These are phyloP conservation scores for Brachypteracias leptosomus DNA, from an alignment of 2,113 vertebrate genomes.

Conservation along the genomic window DNA sequence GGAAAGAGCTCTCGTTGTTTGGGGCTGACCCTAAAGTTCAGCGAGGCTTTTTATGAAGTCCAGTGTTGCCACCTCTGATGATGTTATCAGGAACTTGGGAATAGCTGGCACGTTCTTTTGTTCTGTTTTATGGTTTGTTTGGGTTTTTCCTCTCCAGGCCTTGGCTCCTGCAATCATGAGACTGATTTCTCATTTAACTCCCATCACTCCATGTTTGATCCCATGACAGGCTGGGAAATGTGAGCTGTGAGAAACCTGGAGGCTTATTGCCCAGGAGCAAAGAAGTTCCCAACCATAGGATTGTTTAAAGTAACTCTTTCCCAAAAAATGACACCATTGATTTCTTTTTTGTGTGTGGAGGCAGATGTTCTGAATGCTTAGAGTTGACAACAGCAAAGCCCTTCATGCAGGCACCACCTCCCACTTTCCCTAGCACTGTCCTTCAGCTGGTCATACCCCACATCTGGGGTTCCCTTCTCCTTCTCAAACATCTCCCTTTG, in stretches of 20 bases:
- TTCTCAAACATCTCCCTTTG: neutral
- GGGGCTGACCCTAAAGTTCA: conserved; percentile 56
- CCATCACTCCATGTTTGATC: neutral
- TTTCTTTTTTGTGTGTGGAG: neutral
- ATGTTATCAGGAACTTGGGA: conserved; percentile 55
- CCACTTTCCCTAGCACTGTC: neutral
- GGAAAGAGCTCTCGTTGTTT: conserved; percentile 18
- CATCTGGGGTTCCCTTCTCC: neutral
- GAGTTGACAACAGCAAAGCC: neutral
- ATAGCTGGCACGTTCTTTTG: conserved; percentile 47
- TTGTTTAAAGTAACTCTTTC: neutral
- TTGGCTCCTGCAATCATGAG: neutral
- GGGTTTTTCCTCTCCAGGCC: neutral
- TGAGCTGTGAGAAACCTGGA: neutral
- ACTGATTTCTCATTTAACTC: conserved; percentile 17
- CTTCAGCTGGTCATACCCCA: neutral
- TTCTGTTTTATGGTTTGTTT: conserved; percentile 47
- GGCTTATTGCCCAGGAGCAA: neutral
- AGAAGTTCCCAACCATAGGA: neutral
- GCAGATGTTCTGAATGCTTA: neutral
- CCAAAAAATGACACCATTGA: neutral
- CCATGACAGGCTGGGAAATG: neutral
- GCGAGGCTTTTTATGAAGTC: conserved; percentile 18
- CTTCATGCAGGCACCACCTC: neutral
- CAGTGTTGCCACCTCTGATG: conserved; percentile 21